These are phyloP conservation scores for Pelochelys cantorii DNA, from an alignment of 2,797 vertebrate genomes.

Conservation along the genomic window DNA sequence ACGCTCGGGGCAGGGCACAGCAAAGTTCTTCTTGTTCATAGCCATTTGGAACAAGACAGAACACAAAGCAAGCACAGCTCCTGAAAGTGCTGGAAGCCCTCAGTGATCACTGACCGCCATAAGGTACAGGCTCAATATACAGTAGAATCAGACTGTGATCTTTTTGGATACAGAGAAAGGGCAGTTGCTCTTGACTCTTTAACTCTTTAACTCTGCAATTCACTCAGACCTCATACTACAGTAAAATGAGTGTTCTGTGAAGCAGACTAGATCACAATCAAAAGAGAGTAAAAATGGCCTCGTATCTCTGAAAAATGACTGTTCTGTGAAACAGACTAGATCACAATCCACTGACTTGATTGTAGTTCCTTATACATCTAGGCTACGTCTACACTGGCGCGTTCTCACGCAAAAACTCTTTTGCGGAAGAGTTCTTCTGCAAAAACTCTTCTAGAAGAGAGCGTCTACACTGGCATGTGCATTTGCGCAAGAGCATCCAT, in stretches of 20 bases:
- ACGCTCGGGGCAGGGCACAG: background rate
- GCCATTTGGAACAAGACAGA: background rate
- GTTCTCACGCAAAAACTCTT: too few species aligned
- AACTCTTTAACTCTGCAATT: background rate
- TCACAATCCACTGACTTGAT: background rate
- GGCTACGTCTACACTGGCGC: too few species aligned
- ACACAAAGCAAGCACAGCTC: background rate
- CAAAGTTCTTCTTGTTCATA: background rate
- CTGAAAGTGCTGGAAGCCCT: too few species aligned
- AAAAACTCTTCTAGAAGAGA: too few species aligned
- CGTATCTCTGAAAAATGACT: background rate
- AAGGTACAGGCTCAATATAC: background rate
- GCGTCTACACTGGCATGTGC: too few species aligned
- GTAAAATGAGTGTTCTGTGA: background rate
- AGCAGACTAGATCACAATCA: background rate
- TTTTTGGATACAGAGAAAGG: background rate
- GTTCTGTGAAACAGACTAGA: background rate
- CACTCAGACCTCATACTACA: background rate
- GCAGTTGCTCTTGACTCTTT: background rate
- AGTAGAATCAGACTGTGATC: background rate
- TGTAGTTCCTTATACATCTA: background rate
- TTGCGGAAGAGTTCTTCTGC: too few species aligned
- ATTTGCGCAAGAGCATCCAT: too few species aligned
- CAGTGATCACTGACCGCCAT: background rate
- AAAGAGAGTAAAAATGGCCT: background rate